phyloP scores from a whole-genome alignment of 2,888 invertebrate species.

The Trisateles emortualis region DNA sequence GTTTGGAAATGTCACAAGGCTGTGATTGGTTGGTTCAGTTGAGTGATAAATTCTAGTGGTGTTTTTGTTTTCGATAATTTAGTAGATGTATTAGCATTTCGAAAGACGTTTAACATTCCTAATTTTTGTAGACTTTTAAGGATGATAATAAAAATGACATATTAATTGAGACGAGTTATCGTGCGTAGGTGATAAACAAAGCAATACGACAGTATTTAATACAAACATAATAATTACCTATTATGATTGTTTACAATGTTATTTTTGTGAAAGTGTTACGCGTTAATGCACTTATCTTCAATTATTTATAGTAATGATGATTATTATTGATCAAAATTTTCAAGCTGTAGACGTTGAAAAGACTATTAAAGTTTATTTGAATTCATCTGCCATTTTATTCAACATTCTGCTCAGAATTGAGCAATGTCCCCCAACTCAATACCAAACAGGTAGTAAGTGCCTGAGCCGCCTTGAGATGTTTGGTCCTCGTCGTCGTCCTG shows the following conservation, averaged over 20 bases:
- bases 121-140: slow-evolving; percentile 40
- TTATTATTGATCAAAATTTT: slow-evolving; percentile 60
- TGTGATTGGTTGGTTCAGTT: neutral
- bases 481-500: no score
- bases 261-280: slow-evolving; percentile 40
- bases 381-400: slow-evolving; percentile 66
- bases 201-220: slow-evolving; percentile 76
- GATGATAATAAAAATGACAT: slow-evolving; percentile 27
- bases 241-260: slow-evolving; percentile 45
- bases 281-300: slow-evolving; percentile 58
- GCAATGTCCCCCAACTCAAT: no score
- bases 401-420: no score
- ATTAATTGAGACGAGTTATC: slow-evolving; percentile 44
- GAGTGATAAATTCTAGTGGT: slow-evolving; percentile 10
- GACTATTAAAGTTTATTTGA: slow-evolving; percentile 83
- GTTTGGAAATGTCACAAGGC: neutral
- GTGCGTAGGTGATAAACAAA: slow-evolving; percentile 66
- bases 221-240: slow-evolving; percentile 34
- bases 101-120: slow-evolving; percentile 37
- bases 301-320: slow-evolving; percentile 52
- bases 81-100: slow-evolving; percentile 30
- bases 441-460: no score
- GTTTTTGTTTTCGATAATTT: slow-evolving; percentile 24
- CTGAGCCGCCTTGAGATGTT: no score
- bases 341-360: slow-evolving; percentile 77